These are phyloP conservation scores for Diorhabda carinulata DNA, from an alignment of 1,140 invertebrate genomes.

Conservation along the genomic window DNA sequence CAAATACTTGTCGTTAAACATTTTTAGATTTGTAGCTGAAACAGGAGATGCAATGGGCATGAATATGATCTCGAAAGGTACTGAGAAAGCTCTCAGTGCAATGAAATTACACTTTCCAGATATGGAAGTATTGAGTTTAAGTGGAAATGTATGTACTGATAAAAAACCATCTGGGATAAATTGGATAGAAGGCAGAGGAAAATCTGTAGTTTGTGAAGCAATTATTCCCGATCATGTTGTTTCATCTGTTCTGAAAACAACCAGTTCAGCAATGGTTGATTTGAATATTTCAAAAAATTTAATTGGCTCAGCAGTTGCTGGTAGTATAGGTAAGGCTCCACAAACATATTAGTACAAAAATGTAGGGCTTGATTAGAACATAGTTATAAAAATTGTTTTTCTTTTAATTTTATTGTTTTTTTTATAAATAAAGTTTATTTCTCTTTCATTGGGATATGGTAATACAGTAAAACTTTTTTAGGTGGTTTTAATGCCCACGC, in stretches of 20 bases:
- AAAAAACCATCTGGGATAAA: constrained; percentile 96
- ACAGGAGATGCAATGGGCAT: constrained; percentile 99
- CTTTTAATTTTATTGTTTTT: no score
- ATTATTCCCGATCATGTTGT: constrained; percentile 72
- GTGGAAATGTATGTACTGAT: constrained; percentile 95
- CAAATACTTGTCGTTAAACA: no score
- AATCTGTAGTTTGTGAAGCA: constrained; percentile 92
- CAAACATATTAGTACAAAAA: no score
- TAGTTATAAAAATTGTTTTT: no score
- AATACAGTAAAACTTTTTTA: constrained; percentile 16
- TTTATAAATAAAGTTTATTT: no score
- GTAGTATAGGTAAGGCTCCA: constrained; percentile 65
- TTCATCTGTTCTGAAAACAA: constrained; percentile 77
- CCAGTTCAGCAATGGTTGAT: constrained; percentile 77
- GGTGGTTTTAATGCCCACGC: constrained; percentile 96
- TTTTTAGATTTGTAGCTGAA: constrained; percentile 74
- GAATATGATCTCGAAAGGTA: constrained; percentile 97
- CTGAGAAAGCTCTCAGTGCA: constrained; percentile 74
- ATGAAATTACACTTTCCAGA: constrained; percentile 73
- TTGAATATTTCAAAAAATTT: constrained; percentile 92
- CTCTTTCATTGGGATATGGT: no score
- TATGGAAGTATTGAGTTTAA: constrained; percentile 89
- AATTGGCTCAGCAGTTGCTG: constrained; percentile 90
- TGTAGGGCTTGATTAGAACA: no score
- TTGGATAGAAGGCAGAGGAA: constrained; percentile 96